Evolutionary conservation across 1,140 invertebrate species (phyloP), one percentile per base, ranked within the genome.

Genomic region (Laodelphax striatellus): DNA sequence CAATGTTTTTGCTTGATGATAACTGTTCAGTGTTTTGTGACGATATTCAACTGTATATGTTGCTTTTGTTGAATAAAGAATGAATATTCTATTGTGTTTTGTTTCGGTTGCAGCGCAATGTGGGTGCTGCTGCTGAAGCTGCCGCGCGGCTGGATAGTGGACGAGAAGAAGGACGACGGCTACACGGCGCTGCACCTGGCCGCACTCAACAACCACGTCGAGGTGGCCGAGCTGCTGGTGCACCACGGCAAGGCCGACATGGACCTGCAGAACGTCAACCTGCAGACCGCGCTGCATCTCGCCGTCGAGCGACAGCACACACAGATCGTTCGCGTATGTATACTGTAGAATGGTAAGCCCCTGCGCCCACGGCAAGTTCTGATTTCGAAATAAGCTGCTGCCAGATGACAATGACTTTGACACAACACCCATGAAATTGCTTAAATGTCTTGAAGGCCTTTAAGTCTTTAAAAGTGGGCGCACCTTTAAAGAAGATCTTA

Each of bases 141-240:
- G 24, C 89, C 92, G 6, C 80, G 94, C n/a, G 84, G 88, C 1
- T 98, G 95, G 95, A 90, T 98, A 67, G 94, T 97, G 24, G 94
- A 98, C 75, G 94, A 98, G 72, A 95, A 95, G 69, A 98, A 98
- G 75, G 94, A 97, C 71, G 95, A 98, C 72, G 95, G 95, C 2
- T 97, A 97, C 76, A 97, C 94, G 0, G 93, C 94, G 0, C 79
- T 98, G 13, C 94, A 98, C 74, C 79, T 98, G 65, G 94, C 94
- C 0, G 92, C 93, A 0, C 83, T 98, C 5, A 98, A 98, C 76
- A 97, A 97, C 77, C 94, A 98, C 74, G 90, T 95, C 0, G 92
- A 97, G 75, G 93, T 97, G n/a, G 92, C 92, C 0, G 92, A 96
- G 72, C 80, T 96, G 55, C 78, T 97, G 54, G 83, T 92, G 3